A percentile compares a stretch with the other conserved stretches of the same genome.
phyloP scores from a whole-genome alignment of 2,113 vertebrate species.

The Ophiodon elongatus region DNA sequence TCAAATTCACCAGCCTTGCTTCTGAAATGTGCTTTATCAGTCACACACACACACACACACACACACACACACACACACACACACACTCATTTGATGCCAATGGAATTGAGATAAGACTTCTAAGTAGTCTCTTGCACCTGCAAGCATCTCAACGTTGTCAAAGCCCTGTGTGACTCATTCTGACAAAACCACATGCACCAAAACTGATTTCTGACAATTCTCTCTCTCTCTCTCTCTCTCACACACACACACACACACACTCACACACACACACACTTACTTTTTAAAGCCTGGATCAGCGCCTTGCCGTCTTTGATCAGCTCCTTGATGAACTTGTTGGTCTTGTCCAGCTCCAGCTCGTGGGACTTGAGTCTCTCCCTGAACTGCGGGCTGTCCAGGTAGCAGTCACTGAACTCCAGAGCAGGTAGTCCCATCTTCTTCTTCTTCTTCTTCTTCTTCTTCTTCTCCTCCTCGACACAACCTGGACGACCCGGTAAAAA shows the following conservation, averaged over 20 bases:
- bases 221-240: too few relatives aligned
- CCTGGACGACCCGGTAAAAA: constrained; percentile 28
- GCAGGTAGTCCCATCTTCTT: constrained; percentile 92
- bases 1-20: constrained; percentile 25
- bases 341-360: constrained; percentile 97
- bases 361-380: constrained; percentile 95
- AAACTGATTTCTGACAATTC: neutral
- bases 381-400: constrained; percentile 96
- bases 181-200: neutral
- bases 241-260: constrained; percentile 5
- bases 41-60: constrained; percentile 23
- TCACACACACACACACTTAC: constrained; percentile 83
- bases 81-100: constrained; percentile 2
- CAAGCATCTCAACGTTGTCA: neutral
- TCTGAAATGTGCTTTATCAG: constrained; percentile 40
- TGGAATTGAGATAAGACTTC: neutral
- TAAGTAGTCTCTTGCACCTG: neutral
- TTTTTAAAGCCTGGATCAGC: constrained; percentile 92
- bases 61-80: constrained; percentile 27
- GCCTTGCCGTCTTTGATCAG: constrained; percentile 96
- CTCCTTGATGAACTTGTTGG: constrained; percentile 99
- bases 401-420: constrained; percentile 97
- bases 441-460: neutral
- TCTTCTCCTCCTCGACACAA: neutral
- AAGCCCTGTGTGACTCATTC: neutral